These are phyloP conservation scores for Drosophila chauvacae DNA, from an alignment of 1,140 invertebrate species.

Conservation along the genomic window DNA sequence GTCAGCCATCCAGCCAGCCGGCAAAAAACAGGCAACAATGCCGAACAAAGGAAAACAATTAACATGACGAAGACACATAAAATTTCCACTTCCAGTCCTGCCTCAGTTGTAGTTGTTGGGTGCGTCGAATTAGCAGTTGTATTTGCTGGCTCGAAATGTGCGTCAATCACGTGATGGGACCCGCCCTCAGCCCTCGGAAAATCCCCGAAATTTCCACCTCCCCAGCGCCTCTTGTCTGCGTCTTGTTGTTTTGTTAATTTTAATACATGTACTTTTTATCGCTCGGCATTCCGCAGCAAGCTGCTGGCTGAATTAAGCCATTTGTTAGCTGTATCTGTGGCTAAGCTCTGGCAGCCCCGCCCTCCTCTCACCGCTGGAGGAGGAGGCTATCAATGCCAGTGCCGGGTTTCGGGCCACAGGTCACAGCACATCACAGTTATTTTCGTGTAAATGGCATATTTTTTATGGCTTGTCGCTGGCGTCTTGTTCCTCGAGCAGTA, in stretches of 20 bases:
- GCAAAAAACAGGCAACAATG: conserved; percentile 41
- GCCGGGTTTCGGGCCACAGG: conserved; percentile 33
- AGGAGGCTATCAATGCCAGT: conserved; percentile 26
- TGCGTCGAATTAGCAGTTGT: conserved; percentile 55
- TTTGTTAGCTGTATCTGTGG: conserved; percentile 62
- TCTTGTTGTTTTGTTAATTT: conserved; percentile 77
- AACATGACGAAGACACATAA: conserved; percentile 82
- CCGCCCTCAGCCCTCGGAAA: conserved; percentile 16
- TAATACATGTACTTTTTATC: conserved; percentile 75
- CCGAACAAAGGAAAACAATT: conserved; percentile 71
- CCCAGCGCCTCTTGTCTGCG: conserved; percentile 40
- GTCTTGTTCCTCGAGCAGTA: conserved; percentile 46
- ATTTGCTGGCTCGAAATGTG: conserved; percentile 62
- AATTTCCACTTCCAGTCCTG: conserved; percentile 53
- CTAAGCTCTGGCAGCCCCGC: conserved; percentile 14
- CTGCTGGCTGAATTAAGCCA: conserved; percentile 50
- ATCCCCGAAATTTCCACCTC: conserved; percentile 14
- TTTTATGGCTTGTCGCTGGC: conserved; percentile 63
- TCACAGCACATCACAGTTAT: conserved; percentile 65
- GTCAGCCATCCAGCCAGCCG: conserved; percentile 8
- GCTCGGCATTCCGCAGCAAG: conserved; percentile 48
- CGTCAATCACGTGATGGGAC: conserved; percentile 68
- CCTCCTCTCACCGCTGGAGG: neutral
- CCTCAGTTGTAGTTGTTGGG: conserved; percentile 30
- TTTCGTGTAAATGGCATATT: conserved; percentile 73